Base-by-base conservation (phyloP, 2,113 vertebrate species). In the Serilophus lunatus region DNA sequence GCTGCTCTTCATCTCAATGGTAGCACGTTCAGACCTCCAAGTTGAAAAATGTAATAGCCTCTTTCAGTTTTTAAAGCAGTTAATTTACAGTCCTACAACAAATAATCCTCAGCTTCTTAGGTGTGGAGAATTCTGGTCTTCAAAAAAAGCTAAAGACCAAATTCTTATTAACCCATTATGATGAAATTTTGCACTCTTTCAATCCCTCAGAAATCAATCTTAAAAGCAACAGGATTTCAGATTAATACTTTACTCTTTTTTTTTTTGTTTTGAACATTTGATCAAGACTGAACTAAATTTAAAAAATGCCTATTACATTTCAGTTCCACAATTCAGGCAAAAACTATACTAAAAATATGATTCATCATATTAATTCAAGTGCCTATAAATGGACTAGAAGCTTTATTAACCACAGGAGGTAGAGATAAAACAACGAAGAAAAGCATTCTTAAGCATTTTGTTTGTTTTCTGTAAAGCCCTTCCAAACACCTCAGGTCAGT, bases 331-430 rank as follows among this genome's bases (percentile, higher is more conserved):
- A 18, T 80, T 61, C 2, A 65, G 17, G 28, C 38, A 92, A 88
- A 70, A 40, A 1, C 0, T 4, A 24, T 6, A n/a, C 19, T 36
- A 36, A 53, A 84, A 72, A 28, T 14, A 68, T 2, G 7, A 10
- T 42, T 59, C 19, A 74, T 69, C 36, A 70, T 36, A 60, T 29
- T 24, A 72, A 74, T 6, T 70, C 2, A 79, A 83, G 28, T 24
- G 18, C 35, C 18, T 23, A 28, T 44, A 74, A 45, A 13, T 38
- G 35, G 19, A 88, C 10, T 49, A 71, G n/a, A 89, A 83, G 64
- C n/a, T 57, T n/a, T 16, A 64, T 35, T 64, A 35, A 38, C n/a
- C 51, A 83, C 14, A 56, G 17, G 9, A 31, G 2, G 7, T 16
- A 8, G 6, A 18, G 6, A 6, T 33, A 71, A 84, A 92, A 44